Percentiles rank a stretch among this genome's conserved stretches.
Conservation (phyloP, 2,888 invertebrate genomes). For the Synanthedon andrenaeformis region DNA sequence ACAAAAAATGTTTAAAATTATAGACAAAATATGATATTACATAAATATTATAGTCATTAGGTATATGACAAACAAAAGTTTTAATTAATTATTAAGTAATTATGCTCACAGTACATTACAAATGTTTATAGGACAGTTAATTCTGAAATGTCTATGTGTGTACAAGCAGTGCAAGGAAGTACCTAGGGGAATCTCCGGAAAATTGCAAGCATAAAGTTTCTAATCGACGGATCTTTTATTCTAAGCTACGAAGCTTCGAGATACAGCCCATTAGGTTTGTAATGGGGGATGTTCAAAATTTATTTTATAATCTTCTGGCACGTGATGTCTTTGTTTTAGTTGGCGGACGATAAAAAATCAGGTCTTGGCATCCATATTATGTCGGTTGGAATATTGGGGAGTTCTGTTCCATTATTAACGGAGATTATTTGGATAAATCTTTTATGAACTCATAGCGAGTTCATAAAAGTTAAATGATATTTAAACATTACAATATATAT, state of each 20-base stretch:
- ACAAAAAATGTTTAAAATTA: too few relatives aligned
- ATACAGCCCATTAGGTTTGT: slow-evolving; percentile 68
- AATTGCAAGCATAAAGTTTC: slow-evolving; percentile 70
- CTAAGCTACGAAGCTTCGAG: slow-evolving; percentile 45
- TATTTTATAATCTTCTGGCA: slow-evolving; percentile 68
- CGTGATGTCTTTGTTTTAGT: slow-evolving; percentile 61
- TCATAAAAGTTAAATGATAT: too few relatives aligned
- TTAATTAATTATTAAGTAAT: too few relatives aligned
- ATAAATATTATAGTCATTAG: too few relatives aligned
- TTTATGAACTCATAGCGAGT: too few relatives aligned
- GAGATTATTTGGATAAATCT: too few relatives aligned
- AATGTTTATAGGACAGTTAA: too few relatives aligned
- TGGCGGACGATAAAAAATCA: slow-evolving; percentile 16
- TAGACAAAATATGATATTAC: too few relatives aligned
- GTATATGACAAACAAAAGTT: too few relatives aligned
- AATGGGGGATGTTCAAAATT: slow-evolving; percentile 65
- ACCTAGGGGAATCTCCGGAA: slow-evolving; percentile 40
- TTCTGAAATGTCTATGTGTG: slow-evolving; percentile 7
- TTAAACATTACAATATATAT: too few relatives aligned
- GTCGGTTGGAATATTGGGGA: neutral
- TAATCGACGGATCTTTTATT: slow-evolving; percentile 70
- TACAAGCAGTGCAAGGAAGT: slow-evolving; percentile 28
- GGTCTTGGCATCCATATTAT: slow-evolving; percentile 4
- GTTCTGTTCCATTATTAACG: too few relatives aligned
- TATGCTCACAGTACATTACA: too few relatives aligned